Conservation (phyloP, 2,113 vertebrate species). For the Cheirogaleus medius region DNA sequence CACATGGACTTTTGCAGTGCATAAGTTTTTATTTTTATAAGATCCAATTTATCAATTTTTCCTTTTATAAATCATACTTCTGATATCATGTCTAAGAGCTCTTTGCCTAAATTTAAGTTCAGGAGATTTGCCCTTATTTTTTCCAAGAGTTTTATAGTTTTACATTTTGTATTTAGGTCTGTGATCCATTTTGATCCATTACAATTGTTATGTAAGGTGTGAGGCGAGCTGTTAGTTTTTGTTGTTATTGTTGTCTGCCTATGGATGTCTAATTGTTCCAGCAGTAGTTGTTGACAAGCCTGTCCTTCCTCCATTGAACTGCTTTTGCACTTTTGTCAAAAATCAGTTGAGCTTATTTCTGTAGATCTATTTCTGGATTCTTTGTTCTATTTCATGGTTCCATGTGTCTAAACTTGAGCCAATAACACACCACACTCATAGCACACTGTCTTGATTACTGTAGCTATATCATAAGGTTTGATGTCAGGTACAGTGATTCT, state of each 20-base stretch:
- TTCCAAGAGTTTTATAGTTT: not conserved
- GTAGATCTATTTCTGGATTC: not conserved
- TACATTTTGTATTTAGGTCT: not conserved
- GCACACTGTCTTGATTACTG: not conserved
- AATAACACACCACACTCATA: not conserved
- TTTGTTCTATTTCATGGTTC: not conserved
- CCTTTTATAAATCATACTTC: not conserved
- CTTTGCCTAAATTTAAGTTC: not conserved
- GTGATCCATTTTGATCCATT: not conserved
- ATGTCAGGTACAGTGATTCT: not conserved
- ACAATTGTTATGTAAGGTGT: not conserved
- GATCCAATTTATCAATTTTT: not conserved
- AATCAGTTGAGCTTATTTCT: not conserved
- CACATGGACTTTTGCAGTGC: not conserved
- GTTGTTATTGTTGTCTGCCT: not conserved
- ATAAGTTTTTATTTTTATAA: not conserved
- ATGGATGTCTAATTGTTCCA: not conserved
- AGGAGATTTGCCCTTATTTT: not conserved
- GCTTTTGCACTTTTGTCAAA: not conserved
- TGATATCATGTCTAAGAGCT: not conserved
- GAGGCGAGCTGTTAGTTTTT: not conserved
- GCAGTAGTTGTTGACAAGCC: not conserved
- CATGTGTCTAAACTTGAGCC: not conserved
- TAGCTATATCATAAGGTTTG: not conserved
- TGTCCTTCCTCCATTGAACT: not conserved